These are phyloP conservation scores for Drosophila sechellia DNA, from an alignment of 1,140 invertebrate species.

Conservation along the genomic window DNA sequence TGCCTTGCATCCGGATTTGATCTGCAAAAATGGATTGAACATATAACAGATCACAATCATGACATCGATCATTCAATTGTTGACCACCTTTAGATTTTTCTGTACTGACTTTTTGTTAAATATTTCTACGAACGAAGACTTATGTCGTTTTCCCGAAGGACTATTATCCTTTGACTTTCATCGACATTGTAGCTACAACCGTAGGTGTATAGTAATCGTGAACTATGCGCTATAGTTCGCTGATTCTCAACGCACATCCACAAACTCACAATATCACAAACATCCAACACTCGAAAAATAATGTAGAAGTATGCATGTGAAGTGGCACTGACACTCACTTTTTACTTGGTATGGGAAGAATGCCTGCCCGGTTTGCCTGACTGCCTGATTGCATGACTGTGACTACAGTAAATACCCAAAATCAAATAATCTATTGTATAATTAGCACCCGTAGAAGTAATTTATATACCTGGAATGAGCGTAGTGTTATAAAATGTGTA, in stretches of 20 bases:
- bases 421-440: conserved; percentile 26
- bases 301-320: conserved; percentile 61
- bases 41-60: conserved; percentile 5
- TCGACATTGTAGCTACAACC: conserved; percentile 16
- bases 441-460: conserved; percentile 40
- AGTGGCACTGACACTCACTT: conserved; percentile 42
- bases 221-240: neutral
- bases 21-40: conserved; percentile 7
- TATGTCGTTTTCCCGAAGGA: neutral
- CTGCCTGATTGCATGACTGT: conserved; percentile 72
- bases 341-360: conserved; percentile 44
- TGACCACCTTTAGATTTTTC: no score
- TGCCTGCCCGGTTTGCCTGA: conserved; percentile 63
- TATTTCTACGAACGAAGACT: neutral
- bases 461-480: conserved; percentile 43
- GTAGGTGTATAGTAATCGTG: conserved; percentile 2
- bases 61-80: neutral
- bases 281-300: conserved; percentile 21
- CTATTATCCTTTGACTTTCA: conserved; percentile 14
- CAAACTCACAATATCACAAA: conserved; percentile 15
- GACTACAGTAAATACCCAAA: conserved; percentile 31
- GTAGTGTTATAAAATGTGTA: conserved; percentile 58
- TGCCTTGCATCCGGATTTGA: conserved; percentile 38
- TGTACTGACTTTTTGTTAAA: neutral
- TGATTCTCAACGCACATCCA: conserved; percentile 1